Evolutionary conservation across 2,888 invertebrate species (phyloP).

Genomic region (Hyppa rectilinea): DNA sequence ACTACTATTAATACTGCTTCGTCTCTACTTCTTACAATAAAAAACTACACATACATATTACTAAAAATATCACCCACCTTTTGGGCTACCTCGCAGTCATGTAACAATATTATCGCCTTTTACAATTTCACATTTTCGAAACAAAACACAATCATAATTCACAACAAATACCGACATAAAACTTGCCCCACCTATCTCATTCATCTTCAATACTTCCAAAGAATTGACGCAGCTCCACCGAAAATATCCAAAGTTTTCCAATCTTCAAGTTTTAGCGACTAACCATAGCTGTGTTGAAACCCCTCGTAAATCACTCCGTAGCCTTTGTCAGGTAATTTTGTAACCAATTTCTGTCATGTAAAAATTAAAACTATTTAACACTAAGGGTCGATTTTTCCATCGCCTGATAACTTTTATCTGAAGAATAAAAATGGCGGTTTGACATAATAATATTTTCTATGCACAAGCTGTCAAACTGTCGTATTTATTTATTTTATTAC

Average conservation of each 20-base stretch:
- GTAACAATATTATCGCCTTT: not conserved
- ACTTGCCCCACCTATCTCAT: conserved; percentile 8
- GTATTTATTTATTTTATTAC: no score
- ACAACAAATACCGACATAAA: not conserved
- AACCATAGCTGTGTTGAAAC: conserved; percentile 34
- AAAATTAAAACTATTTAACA: no score
- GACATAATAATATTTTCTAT: no score
- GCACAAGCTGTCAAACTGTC: no score
- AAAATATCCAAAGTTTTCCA: conserved; percentile 59
- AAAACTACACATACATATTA: no score
- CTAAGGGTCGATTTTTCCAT: no score
- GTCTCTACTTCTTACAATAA: no score
- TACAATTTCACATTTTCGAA: not conserved
- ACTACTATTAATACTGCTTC: no score
- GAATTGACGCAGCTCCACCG: conserved; percentile 31
- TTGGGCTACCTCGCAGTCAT: not conserved
- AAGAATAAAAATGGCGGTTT: no score
- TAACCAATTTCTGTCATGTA: conserved; percentile 30
- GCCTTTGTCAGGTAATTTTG: conserved; percentile 45
- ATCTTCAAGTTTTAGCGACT: conserved; percentile 49
- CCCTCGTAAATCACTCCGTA: conserved; percentile 46
- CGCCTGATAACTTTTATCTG: no score
- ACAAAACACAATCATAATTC: not conserved
- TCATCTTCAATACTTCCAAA: conserved; percentile 34
- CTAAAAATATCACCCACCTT: not conserved